Evolutionary conservation across 2,888 invertebrate species (phyloP).

Genomic region (Cryptophagus acutangulus): DNA sequence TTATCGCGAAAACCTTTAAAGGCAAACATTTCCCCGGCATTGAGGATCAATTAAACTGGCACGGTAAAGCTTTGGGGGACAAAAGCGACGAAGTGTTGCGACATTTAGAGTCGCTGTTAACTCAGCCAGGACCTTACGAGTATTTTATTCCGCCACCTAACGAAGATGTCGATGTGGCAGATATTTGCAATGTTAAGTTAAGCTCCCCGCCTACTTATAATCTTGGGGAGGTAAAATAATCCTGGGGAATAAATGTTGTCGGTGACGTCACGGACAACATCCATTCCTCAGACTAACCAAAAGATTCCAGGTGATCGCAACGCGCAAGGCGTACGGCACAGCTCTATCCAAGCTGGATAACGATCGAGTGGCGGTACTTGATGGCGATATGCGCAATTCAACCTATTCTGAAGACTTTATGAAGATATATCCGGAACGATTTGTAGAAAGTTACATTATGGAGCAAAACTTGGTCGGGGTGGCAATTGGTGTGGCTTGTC

Average conservation of each 20-base stretch:
- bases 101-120: slow-evolving; percentile 61
- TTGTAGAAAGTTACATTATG: slow-evolving; percentile 97
- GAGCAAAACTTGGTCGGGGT: slow-evolving; percentile 97
- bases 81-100: slow-evolving; percentile 66
- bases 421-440: slow-evolving; percentile 63
- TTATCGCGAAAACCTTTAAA: slow-evolving; percentile 96
- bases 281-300: no score
- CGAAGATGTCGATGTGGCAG: slow-evolving; percentile 63
- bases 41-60: slow-evolving; percentile 93
- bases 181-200: slow-evolving; percentile 65
- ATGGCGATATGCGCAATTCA: slow-evolving; percentile 98
- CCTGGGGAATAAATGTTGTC: no score
- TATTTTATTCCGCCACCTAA: slow-evolving; percentile 55
- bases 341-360: slow-evolving; percentile 84
- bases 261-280: no score
- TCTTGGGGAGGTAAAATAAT: slow-evolving; percentile 61
- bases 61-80: slow-evolving; percentile 90
- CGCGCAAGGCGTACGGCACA: slow-evolving; percentile 88
- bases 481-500: slow-evolving; percentile 90
- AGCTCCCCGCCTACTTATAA: slow-evolving; percentile 79
- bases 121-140: slow-evolving; percentile 59
- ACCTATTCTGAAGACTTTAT: slow-evolving; percentile 92
- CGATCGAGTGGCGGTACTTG: slow-evolving; percentile 82
- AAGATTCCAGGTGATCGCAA: no score
- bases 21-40: slow-evolving; percentile 86